These are phyloP conservation scores for Tenebrio molitor DNA, from an alignment of 1,140 invertebrate species.

Conservation along the genomic window DNA sequence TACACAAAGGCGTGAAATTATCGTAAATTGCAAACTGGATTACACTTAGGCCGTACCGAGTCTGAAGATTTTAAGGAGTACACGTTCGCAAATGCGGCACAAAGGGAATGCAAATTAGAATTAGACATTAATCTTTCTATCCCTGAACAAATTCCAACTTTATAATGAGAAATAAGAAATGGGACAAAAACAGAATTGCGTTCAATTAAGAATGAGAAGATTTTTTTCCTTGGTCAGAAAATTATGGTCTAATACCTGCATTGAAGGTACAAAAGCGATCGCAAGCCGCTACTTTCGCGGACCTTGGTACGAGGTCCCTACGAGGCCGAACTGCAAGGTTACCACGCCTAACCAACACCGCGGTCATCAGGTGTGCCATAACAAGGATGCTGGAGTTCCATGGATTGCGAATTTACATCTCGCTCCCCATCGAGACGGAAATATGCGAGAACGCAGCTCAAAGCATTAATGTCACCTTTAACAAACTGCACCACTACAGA, in stretches of 20 bases:
- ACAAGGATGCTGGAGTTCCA: conserved; percentile 45
- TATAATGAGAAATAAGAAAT: no score
- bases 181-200: no score
- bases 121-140: no score
- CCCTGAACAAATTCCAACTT: no score
- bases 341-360: conserved; percentile 59
- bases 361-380: conserved; percentile 52
- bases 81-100: no score
- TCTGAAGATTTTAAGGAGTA: no score
- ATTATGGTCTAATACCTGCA: conserved; percentile 1
- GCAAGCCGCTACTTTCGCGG: conserved; percentile 54
- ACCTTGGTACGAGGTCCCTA: conserved; percentile 59
- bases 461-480: conserved; percentile 32
- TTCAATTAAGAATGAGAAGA: no score
- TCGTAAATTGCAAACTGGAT: no score
- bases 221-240: neutral
- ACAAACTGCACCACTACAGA: conserved; percentile 13
- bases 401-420: conserved; percentile 33
- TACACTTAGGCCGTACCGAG: no score
- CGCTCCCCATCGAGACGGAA: conserved; percentile 38
- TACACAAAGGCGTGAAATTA: no score
- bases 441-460: conserved; percentile 11
- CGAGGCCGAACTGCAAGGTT: conserved; percentile 60
- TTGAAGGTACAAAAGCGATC: conserved; percentile 11
- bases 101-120: no score